phyloP scores from a whole-genome alignment of 2,113 vertebrate genomes.

The Propithecus coquereli region DNA sequence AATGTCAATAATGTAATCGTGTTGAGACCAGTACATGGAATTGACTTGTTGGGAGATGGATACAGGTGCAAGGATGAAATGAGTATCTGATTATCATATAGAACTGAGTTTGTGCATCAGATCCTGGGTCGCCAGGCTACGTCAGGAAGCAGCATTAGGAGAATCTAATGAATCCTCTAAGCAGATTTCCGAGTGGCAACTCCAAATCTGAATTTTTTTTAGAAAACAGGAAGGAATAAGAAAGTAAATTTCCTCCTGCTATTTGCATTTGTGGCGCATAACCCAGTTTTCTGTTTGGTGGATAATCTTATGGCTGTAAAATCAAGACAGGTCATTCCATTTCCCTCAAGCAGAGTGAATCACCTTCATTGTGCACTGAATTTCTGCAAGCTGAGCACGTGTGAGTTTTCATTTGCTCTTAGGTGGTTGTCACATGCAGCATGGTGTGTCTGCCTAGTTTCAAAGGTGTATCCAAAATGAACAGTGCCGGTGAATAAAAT shows the following conservation, averaged over 20 bases:
- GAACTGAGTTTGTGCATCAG: constrained; percentile 54
- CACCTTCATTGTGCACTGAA: not conserved
- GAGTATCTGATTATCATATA: constrained; percentile 78
- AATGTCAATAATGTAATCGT: constrained; percentile 86
- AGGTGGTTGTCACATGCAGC: not conserved
- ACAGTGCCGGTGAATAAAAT: not conserved
- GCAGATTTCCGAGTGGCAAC: not conserved
- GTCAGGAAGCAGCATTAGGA: constrained; percentile 31
- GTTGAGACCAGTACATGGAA: constrained; percentile 80
- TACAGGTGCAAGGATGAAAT: constrained; percentile 75
- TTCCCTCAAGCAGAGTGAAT: not conserved
- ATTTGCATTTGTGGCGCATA: constrained; percentile 30
- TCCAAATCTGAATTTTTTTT: constrained; percentile 18
- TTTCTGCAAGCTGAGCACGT: not conserved
- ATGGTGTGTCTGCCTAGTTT: not conserved
- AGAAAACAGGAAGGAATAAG: constrained; percentile 28
- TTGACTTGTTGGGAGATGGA: constrained; percentile 80
- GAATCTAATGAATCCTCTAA: constrained; percentile 25
- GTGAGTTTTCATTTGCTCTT: not conserved
- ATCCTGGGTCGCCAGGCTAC: not conserved
- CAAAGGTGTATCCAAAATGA: not conserved
- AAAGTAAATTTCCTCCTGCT: not conserved
- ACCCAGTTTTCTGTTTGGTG: not conserved
- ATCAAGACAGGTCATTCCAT: constrained; percentile 21
- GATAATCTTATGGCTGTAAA: constrained; percentile 6